These are phyloP conservation scores for Stictonetta naevosa DNA, from an alignment of 2,113 vertebrate genomes.

Conservation along the genomic window DNA sequence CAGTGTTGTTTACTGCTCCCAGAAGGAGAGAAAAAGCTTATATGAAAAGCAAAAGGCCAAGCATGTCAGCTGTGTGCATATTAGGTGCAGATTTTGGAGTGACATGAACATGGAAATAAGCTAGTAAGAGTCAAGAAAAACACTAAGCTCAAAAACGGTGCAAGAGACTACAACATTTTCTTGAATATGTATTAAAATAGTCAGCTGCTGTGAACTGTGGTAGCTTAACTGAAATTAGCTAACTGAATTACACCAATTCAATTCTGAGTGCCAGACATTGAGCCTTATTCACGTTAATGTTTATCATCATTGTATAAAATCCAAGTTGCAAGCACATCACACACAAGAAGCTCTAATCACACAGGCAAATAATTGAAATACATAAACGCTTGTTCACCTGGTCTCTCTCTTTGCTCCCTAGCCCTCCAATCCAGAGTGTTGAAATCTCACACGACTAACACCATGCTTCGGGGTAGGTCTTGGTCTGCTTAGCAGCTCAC, in stretches of 20 bases:
- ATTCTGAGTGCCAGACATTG: neutral
- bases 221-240: neutral
- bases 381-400: neutral
- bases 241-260: neutral
- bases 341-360: neutral
- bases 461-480: neutral
- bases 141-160: neutral
- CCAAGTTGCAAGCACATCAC: neutral
- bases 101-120: neutral
- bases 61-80: neutral
- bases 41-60: neutral
- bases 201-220: neutral
- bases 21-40: neutral
- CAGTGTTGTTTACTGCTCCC: neutral
- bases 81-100: neutral
- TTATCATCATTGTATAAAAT: neutral
- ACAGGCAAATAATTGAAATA: neutral
- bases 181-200: neutral
- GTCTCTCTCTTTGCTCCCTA: neutral
- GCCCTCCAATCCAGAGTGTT: neutral
- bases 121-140: neutral
- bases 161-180: neutral
- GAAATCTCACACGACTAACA: neutral
- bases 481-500: neutral
- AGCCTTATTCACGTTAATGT: neutral